A percentile compares a stretch with the other conserved stretches of the same genome.
phyloP scores from a whole-genome alignment of 2,113 vertebrate species.

The Excalfactoria chinensis region DNA sequence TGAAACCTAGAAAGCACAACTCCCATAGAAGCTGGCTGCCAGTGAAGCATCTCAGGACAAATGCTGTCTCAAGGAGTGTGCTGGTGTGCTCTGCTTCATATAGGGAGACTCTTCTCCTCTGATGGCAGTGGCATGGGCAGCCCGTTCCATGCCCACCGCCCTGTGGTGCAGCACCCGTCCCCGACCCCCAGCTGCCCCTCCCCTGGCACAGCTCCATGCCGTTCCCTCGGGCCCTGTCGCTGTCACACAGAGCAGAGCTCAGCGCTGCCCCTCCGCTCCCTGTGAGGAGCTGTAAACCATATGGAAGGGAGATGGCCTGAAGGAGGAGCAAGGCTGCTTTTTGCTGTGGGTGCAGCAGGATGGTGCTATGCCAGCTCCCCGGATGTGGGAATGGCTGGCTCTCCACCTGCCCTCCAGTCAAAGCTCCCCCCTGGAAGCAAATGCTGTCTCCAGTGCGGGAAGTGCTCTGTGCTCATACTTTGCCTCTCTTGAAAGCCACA shows the following conservation, averaged over 20 bases:
- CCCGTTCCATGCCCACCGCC: background rate
- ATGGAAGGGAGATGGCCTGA: background rate
- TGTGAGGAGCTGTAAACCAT: background rate
- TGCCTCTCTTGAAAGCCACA: background rate
- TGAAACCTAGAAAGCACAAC: background rate
- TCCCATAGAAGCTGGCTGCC: background rate
- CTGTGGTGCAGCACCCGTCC: background rate
- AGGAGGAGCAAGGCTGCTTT: background rate
- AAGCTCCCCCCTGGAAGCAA: background rate
- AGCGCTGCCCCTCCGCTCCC: background rate
- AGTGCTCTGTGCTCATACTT: rapidly evolving
- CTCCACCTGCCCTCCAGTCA: background rate
- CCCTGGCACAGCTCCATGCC: background rate
- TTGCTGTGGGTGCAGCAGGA: background rate
- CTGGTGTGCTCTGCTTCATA: background rate
- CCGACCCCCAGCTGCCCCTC: background rate
- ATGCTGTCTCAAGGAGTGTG: background rate
- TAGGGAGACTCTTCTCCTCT: background rate
- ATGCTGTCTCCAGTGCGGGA: background rate
- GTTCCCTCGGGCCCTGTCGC: background rate
- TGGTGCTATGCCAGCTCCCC: background rate
- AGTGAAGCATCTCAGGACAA: background rate
- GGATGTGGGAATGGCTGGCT: rapidly evolving
- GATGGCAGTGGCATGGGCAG: rapidly evolving
- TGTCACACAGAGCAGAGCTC: background rate